A percentile compares a stretch with the other conserved stretches of the same genome.
Conservation (phyloP, 1,140 invertebrate species). For the Eurosta solidaginis region DNA sequence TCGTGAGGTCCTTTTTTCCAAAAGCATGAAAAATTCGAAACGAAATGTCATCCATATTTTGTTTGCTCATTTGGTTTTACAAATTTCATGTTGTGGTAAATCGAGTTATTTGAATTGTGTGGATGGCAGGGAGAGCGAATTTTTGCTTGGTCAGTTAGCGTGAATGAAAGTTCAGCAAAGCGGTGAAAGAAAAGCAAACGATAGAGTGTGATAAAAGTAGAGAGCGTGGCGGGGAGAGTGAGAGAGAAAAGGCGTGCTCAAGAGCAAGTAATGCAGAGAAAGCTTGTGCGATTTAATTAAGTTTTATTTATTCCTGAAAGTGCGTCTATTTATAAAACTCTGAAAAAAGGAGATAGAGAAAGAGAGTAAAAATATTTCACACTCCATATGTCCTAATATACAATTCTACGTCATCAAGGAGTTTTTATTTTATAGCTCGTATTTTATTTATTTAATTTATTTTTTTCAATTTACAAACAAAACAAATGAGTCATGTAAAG, state of each 20-base stretch:
- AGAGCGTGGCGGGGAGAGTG: neutral
- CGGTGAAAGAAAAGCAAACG: neutral
- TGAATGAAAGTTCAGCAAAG: neutral
- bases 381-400: neutral
- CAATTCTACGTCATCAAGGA: neutral
- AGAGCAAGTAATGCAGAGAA: neutral
- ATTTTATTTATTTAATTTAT: neutral
- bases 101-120: no score
- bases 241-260: neutral
- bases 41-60: neutral
- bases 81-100: neutral
- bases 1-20: neutral
- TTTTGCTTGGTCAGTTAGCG: no score
- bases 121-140: no score
- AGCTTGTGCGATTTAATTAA: no score
- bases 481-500: slow-evolving; percentile 3
- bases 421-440: neutral
- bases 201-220: neutral
- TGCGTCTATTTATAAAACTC: no score
- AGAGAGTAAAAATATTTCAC: no score
- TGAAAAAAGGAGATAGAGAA: no score
- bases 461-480: neutral
- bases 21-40: neutral
- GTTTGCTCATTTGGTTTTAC: slow-evolving; percentile 9
- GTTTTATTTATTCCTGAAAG: no score